Evolutionary conservation across 1,140 invertebrate genomes (phyloP), one percentile per base, ranked within the genome.

Genomic region (Cyclina sinensis): DNA sequence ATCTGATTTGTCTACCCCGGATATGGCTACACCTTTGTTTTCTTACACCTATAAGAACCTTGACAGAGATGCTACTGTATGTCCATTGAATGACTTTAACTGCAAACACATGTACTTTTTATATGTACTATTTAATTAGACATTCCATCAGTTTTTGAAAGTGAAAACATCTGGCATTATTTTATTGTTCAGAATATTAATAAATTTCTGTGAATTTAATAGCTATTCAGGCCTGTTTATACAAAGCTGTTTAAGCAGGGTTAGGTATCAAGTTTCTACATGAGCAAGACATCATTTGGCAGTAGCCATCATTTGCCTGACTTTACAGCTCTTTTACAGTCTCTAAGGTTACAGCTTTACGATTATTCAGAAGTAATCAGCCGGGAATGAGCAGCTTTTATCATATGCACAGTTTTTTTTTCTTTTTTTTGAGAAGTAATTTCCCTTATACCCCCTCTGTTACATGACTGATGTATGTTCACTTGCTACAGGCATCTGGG

Each of bases 261-360:
- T n/a, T 27, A 27, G 57, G 57, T 78, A 78, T 78, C 39, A 5
- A 18, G n/a, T 78, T 78, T 78, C 74, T 51, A 21, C 3, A 12
- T 14, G 32, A 70, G 46, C 16, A 35, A 51, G 46, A 51, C 74
- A 78, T 54, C 74, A 78, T 54, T 78, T 78, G 74, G 43, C 43
- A 48, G 21, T 12, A 78, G 16, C 24, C 48, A 78, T 78, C 74
- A 78, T 35, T 18, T 48, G 35, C 48, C 12, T n/a, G 74, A n/a
- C 74, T 78, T 78, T 78, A 78, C 74, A 18, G 43, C 46, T 32
- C n/a, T 54, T 78, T 78, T 78, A 78, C 35, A 1, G 46, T 51
- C 74, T 21, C 74, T 54, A 30, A 51, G 74, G 74, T 78, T 78
- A 78, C 74, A 78, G 74, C 4, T 78, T 78, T 78, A 78, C 18